Base-by-base conservation (phyloP, 1,140 invertebrate species). In the Drosophila paulistorum region DNA sequence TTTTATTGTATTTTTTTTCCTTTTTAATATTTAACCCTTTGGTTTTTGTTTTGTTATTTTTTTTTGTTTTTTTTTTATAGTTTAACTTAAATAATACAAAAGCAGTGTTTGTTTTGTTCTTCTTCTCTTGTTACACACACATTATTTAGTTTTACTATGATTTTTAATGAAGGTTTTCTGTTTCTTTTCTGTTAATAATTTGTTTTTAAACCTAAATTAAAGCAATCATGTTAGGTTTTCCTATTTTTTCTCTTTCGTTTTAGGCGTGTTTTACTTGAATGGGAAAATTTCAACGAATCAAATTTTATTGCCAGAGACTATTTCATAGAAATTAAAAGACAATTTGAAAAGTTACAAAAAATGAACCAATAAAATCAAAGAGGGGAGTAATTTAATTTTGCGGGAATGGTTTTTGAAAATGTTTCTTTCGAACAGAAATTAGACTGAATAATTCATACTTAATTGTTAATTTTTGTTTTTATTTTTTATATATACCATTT, bases 31-130 rank as follows among this genome's bases (percentile, higher is more conserved):
- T 89, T 80, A 75, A 77, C 75, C 57, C 81, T 81, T 66, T 39
- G 71, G 42, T 67, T 71, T 83, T 63, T 73, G 13, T 81, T 64
- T 68, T 58, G 51, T 69, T 68, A 63, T 59, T 63, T 63, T 11
- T 62, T 62, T 68, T 70, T 48, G 48, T 10, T 30, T 68, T 70
- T 42, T 60, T 85, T 84, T 78, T 87, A 77, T 87, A 74, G 61
- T 87, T 90, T 77, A 84, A 79, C 75, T 90, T 90, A 84, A 90
- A 87, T 80, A 87, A 90, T 89, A 89, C 71, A 90, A 90, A 89
- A 90, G 81, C 85, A 90, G 85, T 90, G 71, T 89, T 90, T 89
- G 77, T 78, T 80, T 81, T 51, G 45, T 78, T 89, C 67, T 64
- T 85, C 61, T 62, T 81, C 66, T 90, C 64, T 90, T 85, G 77